These are phyloP conservation scores for Drosophila robusta DNA, from an alignment of 2,888 invertebrate genomes.

Conservation along the genomic window DNA sequence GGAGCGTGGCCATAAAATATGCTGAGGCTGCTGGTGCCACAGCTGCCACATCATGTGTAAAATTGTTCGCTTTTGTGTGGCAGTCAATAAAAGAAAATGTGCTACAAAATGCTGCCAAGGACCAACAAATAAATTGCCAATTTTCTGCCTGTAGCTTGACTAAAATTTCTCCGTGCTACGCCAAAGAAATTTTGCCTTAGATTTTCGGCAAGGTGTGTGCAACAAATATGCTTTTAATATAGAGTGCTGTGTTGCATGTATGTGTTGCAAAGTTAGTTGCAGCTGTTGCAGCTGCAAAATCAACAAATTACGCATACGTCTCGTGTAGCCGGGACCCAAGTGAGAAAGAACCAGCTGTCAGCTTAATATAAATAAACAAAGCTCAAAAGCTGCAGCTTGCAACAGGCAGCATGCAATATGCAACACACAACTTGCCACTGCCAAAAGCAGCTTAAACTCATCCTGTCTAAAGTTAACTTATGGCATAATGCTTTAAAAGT, in stretches of 20 bases:
- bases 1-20: slow-evolving; percentile 37
- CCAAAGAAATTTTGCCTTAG: slow-evolving; percentile 49
- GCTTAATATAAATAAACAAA: slow-evolving; percentile 48
- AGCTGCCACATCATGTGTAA: slow-evolving; percentile 53
- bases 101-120: slow-evolving; percentile 37
- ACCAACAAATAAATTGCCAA: slow-evolving; percentile 71
- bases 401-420: slow-evolving; percentile 22
- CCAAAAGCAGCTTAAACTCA: slow-evolving; percentile 58
- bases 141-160: slow-evolving; percentile 40
- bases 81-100: slow-evolving; percentile 53
- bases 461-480: slow-evolving; percentile 71
- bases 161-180: slow-evolving; percentile 37
- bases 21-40: slow-evolving; percentile 17
- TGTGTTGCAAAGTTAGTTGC: slow-evolving; percentile 36
- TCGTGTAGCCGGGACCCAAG: slow-evolving; percentile 37
- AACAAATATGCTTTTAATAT: slow-evolving; percentile 75
- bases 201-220: slow-evolving; percentile 52
- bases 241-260: slow-evolving; percentile 31
- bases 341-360: slow-evolving; percentile 54
- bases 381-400: slow-evolving; percentile 50
- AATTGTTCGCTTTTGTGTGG: slow-evolving; percentile 51
- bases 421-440: slow-evolving; percentile 47
- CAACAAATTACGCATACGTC: slow-evolving; percentile 77
- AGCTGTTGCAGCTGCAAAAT: slow-evolving; percentile 41
- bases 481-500: slow-evolving; percentile 77